phyloP scores from a whole-genome alignment of 2,888 invertebrate genomes.

The Tetanocera ferruginea region DNA sequence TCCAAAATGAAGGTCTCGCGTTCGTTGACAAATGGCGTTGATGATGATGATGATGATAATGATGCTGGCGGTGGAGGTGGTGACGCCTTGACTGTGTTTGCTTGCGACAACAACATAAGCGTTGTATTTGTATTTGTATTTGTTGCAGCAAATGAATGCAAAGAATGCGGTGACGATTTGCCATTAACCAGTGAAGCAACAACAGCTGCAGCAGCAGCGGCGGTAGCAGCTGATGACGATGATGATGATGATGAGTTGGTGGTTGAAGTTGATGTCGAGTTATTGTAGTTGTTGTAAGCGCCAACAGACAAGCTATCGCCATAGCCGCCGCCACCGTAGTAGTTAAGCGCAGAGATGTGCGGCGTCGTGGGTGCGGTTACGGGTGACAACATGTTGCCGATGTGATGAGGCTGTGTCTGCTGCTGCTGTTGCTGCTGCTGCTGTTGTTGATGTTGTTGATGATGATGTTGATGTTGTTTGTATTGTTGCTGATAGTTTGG shows the following conservation, averaged over 20 bases:
- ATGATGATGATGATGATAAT: conserved; percentile 35
- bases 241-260: conserved; percentile 49
- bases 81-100: neutral
- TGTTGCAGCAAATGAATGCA: conserved; percentile 1
- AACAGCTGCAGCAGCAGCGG: conserved; percentile 2
- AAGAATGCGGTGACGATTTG: conserved; percentile 54
- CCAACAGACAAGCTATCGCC: conserved; percentile 33
- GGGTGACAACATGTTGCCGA: conserved; percentile 28
- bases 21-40: conserved; percentile 48
- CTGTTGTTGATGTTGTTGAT: conserved; percentile 27
- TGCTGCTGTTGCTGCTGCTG: conserved; percentile 31
- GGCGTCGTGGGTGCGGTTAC: conserved; percentile 23
- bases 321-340: conserved; percentile 53
- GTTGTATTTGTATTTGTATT: conserved; percentile 6
- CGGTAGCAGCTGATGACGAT: conserved; percentile 36
- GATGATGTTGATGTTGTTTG: conserved; percentile 37
- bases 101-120: neutral
- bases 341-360: conserved; percentile 53
- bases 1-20: conserved; percentile 65
- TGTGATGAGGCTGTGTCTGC: conserved; percentile 22
- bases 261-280: conserved; percentile 44
- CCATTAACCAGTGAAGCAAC: conserved; percentile 47
- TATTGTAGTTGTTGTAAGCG: conserved; percentile 41
- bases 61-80: conserved; percentile 30
- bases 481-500: conserved; percentile 29